Evolutionary conservation across 2,888 invertebrate genomes (phyloP).

Genomic region (Pseudococcus jackbeardsleyi): DNA sequence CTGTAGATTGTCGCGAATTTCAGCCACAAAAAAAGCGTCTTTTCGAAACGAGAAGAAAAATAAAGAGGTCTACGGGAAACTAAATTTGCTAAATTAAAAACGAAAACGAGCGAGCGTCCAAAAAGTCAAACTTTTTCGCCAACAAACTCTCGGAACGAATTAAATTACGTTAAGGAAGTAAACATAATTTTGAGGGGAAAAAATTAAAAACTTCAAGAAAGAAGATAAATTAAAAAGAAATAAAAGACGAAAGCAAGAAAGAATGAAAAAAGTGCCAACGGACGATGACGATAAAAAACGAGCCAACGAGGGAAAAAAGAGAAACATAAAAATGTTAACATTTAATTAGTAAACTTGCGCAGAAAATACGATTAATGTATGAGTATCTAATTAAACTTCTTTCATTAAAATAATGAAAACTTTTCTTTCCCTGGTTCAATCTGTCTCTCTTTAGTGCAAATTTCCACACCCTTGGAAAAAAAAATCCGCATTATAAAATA

Average conservation of each 20-base stretch:
- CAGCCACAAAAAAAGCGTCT: too few relatives aligned
- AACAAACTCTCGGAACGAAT: conserved; percentile 21
- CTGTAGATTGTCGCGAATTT: too few relatives aligned
- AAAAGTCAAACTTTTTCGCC: conserved; percentile 46
- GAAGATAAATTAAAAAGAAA: conserved; percentile 50
- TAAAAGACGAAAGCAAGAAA: neutral
- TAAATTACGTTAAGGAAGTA: conserved; percentile 53
- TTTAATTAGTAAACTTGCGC: conserved; percentile 58
- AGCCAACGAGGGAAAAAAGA: neutral
- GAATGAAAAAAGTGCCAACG: conserved; percentile 34
- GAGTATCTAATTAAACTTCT: conserved; percentile 61
- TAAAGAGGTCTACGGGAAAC: neutral
- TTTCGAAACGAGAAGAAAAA: neutral
- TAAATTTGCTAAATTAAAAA: neutral
- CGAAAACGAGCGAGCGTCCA: conserved; percentile 26
- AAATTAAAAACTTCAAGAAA: conserved; percentile 53
- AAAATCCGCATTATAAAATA: conserved; percentile 35
- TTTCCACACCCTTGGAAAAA: conserved; percentile 34
- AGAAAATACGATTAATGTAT: conserved; percentile 57
- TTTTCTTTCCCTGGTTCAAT: neutral
- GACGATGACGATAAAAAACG: conserved; percentile 15
- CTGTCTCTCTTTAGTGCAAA: neutral
- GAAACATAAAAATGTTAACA: conserved; percentile 58
- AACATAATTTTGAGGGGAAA: conserved; percentile 36
- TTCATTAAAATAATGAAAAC: conserved; percentile 59